These are phyloP conservation scores for Colinus virginianus DNA, from an alignment of 2,113 vertebrate species.

Conservation along the genomic window DNA sequence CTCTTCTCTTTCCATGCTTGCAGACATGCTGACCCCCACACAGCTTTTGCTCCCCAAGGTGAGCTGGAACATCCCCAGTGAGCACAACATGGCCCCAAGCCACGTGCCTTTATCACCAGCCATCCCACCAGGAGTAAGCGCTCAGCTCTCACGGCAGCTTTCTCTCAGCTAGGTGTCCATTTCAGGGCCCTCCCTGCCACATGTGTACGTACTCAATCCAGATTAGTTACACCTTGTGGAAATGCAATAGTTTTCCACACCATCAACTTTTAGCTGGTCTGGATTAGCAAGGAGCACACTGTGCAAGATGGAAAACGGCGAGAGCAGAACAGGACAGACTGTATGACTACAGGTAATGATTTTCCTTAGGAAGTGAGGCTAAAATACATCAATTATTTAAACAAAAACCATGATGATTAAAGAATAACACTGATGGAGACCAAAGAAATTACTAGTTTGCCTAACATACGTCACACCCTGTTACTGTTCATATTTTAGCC, in stretches of 20 bases:
- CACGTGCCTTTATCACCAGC: background rate
- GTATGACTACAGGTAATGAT: background rate
- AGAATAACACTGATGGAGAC: background rate
- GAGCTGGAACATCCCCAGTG: too few species aligned
- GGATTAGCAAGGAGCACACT: background rate
- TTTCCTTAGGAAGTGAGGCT: background rate
- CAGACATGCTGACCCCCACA: rapidly evolving
- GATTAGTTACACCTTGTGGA: background rate
- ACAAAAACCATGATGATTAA: background rate
- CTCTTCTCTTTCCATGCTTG: background rate
- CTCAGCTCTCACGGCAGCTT: background rate
- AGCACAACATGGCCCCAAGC: background rate
- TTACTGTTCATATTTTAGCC: background rate
- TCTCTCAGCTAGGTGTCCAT: background rate
- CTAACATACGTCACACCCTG: background rate
- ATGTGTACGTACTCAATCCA: background rate
- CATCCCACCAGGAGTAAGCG: background rate
- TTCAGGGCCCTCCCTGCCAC: background rate
- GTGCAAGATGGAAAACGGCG: background rate
- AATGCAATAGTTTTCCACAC: background rate
- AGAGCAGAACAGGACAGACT: background rate
- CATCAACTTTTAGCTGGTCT: background rate
- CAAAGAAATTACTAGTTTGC: background rate
- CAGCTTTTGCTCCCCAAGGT: background rate
- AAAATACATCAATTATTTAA: background rate